phyloP scores from a whole-genome alignment of 1,140 invertebrate species.

The Drosophila bocki region DNA sequence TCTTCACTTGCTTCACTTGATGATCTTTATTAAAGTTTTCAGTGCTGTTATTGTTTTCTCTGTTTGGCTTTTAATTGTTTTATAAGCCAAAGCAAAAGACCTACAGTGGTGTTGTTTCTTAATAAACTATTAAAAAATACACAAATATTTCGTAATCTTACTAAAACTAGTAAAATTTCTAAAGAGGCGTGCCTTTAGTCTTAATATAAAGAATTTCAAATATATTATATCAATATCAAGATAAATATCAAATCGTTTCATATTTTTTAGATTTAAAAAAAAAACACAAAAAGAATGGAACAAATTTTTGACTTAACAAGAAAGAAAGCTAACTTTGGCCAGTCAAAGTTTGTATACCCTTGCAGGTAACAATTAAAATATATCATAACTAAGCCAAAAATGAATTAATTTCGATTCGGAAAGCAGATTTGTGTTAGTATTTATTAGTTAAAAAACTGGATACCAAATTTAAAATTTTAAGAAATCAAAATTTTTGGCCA shows the following conservation, averaged over 20 bases:
- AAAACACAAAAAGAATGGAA: background rate
- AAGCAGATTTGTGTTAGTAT: too few relatives aligned
- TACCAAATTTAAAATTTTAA: too few relatives aligned
- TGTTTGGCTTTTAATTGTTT: slow-evolving; percentile 72
- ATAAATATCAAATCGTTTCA: background rate
- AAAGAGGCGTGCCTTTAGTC: too few relatives aligned
- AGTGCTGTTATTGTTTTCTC: slow-evolving; percentile 45
- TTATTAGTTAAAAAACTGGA: too few relatives aligned
- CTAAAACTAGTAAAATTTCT: too few relatives aligned
- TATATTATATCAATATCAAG: background rate
- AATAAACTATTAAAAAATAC: background rate
- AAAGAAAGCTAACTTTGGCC: too few relatives aligned
- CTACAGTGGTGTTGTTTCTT: slow-evolving; percentile 40
- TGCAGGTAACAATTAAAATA: too few relatives aligned
- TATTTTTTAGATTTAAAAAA: too few relatives aligned
- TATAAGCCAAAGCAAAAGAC: slow-evolving; percentile 28
- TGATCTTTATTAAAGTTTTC: slow-evolving; percentile 64
- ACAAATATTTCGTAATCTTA: background rate
- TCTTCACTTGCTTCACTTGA: slow-evolving; percentile 8
- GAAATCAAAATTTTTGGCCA: too few relatives aligned
- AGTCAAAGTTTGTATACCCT: too few relatives aligned
- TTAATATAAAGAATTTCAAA: background rate
- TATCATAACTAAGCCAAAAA: too few relatives aligned
- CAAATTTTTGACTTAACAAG: background rate
- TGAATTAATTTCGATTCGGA: too few relatives aligned